These are phyloP conservation scores for Odontomachus brunneus DNA, from an alignment of 1,140 invertebrate genomes.

Conservation along the genomic window DNA sequence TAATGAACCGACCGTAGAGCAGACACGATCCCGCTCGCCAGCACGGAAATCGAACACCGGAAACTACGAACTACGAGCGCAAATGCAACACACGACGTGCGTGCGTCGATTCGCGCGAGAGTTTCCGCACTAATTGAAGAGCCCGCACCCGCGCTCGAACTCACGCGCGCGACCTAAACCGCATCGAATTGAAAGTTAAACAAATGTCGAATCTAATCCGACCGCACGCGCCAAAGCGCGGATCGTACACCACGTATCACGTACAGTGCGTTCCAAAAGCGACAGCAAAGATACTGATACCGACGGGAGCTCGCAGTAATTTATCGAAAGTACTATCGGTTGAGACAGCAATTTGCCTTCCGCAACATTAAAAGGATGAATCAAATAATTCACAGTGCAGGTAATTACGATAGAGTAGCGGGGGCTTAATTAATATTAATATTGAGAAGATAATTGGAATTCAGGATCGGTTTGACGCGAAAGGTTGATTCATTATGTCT, in stretches of 20 bases:
- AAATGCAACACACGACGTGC: conserved; percentile 60
- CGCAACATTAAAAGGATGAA: no score
- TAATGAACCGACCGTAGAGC: not conserved
- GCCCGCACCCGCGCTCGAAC: no score
- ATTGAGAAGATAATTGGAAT: no score
- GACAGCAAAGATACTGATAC: no score
- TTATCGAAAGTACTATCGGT: no score
- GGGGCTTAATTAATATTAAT: no score
- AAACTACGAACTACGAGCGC: conserved; percentile 4
- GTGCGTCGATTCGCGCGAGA: conserved; percentile 43
- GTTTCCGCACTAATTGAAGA: conserved; percentile 66
- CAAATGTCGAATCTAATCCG: conserved; percentile 69
- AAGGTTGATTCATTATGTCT: no score
- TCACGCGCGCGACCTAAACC: not conserved
- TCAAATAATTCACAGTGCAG: no score
- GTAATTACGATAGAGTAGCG: no score
- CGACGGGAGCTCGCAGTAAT: no score
- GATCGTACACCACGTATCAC: not conserved
- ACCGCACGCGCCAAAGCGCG: not conserved
- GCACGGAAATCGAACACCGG: conserved; percentile 25
- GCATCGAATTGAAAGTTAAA: conserved; percentile 66
- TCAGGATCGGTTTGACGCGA: no score
- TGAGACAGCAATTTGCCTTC: no score
- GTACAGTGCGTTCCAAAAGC: conserved; percentile 8
- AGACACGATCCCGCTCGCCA: not conserved